Base-by-base conservation (phyloP, 2,797 vertebrate genomes). In the Merluccius polli region DNA sequence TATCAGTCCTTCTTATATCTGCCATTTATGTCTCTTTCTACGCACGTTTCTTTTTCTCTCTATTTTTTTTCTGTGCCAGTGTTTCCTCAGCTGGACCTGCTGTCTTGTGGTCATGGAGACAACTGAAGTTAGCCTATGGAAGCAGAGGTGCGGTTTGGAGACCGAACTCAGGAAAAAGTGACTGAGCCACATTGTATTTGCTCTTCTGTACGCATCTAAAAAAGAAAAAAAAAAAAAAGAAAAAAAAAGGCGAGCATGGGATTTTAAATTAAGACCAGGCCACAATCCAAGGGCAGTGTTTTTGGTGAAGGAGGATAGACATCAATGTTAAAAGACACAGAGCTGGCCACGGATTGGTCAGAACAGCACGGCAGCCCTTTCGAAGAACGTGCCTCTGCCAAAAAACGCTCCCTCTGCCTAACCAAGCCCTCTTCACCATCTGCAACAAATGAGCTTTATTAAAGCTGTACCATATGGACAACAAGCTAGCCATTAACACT, bases 391-490 rank as follows among this genome's bases (percentile, higher is more conserved):
- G 87, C 93, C 89, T 90, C 91, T 94, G 93, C 92, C 94, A 95
- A 95, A 92, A 95, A 69, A 63, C 52, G 84, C 92, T 93, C 92
- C 93, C 90, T 92, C 93, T 93, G 93, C 91, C 92, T 93, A 92
- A 94, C 92, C 93, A 91, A 94, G 93, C 96, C 95, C 95, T 93
- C 93, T 63, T 27, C 93, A 92, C 94, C 96, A 98, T 97, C 95
- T 97, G 96, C 92, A 96, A 94, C 93, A 95, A 97, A 97, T 96
- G 95, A 95, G 94, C 94, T 96, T 94, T 92, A 95, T 95, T 96
- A 96, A 96, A 96, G 94, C 93, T 96, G 93, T 94, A 97, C 95
- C 96, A 97, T 97, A 96, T 97, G 96, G 96, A 96, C 96, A 95
- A 95, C 93, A 95, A 95, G 93, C 93, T 95, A 91, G 92, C 94